Conservation (phyloP, 2,797 vertebrate species). For the Phoeniculus purpureus region DNA sequence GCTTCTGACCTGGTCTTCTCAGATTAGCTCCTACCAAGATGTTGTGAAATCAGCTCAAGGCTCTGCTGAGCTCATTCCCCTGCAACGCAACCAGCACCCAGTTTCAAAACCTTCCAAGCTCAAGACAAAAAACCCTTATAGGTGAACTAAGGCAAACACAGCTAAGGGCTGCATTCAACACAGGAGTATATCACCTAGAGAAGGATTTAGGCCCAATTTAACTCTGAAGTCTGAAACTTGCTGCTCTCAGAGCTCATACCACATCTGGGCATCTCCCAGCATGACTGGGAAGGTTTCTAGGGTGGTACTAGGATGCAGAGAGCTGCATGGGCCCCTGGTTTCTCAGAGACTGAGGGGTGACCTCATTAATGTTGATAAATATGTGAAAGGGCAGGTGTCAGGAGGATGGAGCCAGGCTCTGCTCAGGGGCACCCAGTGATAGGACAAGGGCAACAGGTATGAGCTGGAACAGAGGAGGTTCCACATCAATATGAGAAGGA, state of each 20-base stretch:
- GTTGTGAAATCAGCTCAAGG: no score
- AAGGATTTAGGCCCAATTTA: neutral
- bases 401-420: no score
- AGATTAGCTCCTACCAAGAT: neutral
- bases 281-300: neutral
- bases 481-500: no score
- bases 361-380: no score
- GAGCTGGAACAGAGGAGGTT: no score
- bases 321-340: neutral
- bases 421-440: no score
- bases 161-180: neutral
- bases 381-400: no score
- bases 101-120: neutral
- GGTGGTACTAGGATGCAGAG: no score
- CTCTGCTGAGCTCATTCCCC: neutral
- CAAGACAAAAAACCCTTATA: neutral
- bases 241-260: fast-evolving
- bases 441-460: no score
- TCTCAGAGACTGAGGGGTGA: no score
- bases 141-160: neutral
- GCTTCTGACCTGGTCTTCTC: neutral
- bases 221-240: neutral
- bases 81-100: neutral
- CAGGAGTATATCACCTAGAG: neutral
- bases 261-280: neutral